These are phyloP conservation scores for Dryococelus australis DNA, from an alignment of 2,888 invertebrate genomes.

Conservation along the genomic window DNA sequence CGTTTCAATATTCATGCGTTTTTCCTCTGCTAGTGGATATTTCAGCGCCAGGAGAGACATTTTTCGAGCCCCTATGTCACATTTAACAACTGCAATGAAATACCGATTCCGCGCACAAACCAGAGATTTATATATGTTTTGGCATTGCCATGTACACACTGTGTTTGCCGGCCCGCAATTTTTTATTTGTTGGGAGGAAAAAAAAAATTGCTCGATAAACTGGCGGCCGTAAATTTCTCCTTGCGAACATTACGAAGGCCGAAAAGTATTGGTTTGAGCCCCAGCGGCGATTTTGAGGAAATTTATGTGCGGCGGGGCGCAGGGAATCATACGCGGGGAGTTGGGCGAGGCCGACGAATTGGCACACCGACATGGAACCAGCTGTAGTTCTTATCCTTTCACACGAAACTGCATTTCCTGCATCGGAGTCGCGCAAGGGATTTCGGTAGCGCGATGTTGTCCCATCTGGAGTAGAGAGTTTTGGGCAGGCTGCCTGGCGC, in stretches of 20 bases:
- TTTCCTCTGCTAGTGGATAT: neutral
- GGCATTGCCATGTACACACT: neutral
- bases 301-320: too few species aligned
- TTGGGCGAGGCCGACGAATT: too few species aligned
- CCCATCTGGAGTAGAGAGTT: too few species aligned
- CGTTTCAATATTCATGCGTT: constrained; percentile 7
- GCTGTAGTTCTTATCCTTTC: too few species aligned
- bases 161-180: neutral
- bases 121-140: neutral
- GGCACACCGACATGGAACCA: too few species aligned
- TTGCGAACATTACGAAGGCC: neutral
- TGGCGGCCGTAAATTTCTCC: neutral
- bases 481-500: too few species aligned
- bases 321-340: too few species aligned
- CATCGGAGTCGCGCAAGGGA: too few species aligned
- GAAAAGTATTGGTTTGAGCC: neutral
- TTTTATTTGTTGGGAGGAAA: neutral
- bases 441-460: too few species aligned
- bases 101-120: neutral
- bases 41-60: neutral
- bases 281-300: too few species aligned
- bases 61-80: neutral
- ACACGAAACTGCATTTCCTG: too few species aligned
- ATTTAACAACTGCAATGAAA: constrained; percentile 12
- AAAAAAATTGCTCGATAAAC: neutral